phyloP scores from a whole-genome alignment of 2,113 vertebrate genomes.

The Takifugu flavidus region DNA sequence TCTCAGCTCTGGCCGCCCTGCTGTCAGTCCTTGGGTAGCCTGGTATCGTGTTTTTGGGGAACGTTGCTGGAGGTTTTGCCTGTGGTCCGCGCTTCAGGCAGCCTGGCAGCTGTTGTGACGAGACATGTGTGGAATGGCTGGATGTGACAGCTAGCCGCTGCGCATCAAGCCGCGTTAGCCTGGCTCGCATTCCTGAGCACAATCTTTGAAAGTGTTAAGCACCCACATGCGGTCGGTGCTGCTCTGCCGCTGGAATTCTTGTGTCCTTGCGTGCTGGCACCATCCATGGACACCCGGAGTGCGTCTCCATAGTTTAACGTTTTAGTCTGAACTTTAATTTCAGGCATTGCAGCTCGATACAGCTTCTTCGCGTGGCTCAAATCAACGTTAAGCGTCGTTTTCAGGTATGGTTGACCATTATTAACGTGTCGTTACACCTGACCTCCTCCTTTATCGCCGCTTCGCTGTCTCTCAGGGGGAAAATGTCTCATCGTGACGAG shows the following conservation, averaged over 20 bases:
- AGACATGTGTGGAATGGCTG: slow-evolving; percentile 50
- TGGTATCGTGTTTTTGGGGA: background rate
- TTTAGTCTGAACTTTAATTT: slow-evolving; percentile 34
- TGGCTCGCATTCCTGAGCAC: slow-evolving; percentile 31
- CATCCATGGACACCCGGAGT: background rate
- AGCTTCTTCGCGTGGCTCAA: slow-evolving; percentile 89
- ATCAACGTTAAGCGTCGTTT: slow-evolving; percentile 68
- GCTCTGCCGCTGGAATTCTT: background rate
- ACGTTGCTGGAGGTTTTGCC: slow-evolving; percentile 24
- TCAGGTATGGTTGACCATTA: slow-evolving; percentile 74
- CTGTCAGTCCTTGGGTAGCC: slow-evolving; percentile 8
- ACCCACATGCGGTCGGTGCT: slow-evolving; percentile 20
- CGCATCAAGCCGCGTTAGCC: slow-evolving; percentile 35
- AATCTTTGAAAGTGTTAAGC: slow-evolving; percentile 19
- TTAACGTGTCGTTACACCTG: too few relatives aligned
- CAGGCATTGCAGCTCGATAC: slow-evolving; percentile 88
- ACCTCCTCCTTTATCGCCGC: background rate
- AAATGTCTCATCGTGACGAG: slow-evolving; percentile 71
- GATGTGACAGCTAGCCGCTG: slow-evolving; percentile 36
- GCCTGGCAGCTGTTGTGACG: slow-evolving; percentile 62
- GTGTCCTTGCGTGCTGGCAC: background rate
- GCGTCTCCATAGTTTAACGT: background rate
- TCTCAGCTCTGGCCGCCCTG: background rate
- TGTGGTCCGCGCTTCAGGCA: slow-evolving; percentile 19
- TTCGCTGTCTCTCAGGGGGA: slow-evolving; percentile 46